Base-by-base conservation (phyloP, 2,797 vertebrate genomes). In the Tolypeutes matacus region DNA sequence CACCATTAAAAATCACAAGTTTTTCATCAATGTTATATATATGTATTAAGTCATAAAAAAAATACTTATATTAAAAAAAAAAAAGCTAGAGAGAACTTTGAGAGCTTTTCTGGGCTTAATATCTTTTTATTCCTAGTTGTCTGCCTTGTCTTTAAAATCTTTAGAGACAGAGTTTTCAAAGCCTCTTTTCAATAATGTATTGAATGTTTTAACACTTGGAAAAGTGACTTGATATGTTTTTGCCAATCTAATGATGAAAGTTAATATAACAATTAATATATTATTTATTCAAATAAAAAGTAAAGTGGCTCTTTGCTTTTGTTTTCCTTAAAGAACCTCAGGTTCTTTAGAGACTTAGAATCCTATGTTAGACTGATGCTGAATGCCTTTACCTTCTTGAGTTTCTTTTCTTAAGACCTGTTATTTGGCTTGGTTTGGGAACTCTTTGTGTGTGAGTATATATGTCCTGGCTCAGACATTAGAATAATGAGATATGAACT, bases 241-340 rank as follows among this genome's bases (percentile, higher is more conserved):
- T 95, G 25, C 49, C 23, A 21, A 11, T 64, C 81, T 49, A 78
- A 70, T 80, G 29, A 31, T 86, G 70, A 88, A 87, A 88, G 25
- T 34, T 14, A 89, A 51, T 49, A 72, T 39, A 64, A 73, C 67
- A 84, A 84, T 95, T n/a, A n/a, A n/a, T n/a, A 69, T 53, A n/a
- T 92, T 83, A 53, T 82, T 86, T 88, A 94, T 60, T 72, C 53
- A 83, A 89, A n/a, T 76, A 42, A 76, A 90, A 73, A 69, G 8
- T 5, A 75, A 3, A 11, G 27, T n/a, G 31, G 23, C n/a, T 86
- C 39, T 80, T 85, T 92, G 67, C 42, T 94, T 87, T 36, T 92
- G 15, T 94, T 95, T 89, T 86, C 76, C 76, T 49, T 87, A 70
- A 72, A 80, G 34, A 77, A 75, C 23, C 69, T 92, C 56, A 56